Conservation (phyloP, 2,888 invertebrate species). For the Ceraclea dissimilis region DNA sequence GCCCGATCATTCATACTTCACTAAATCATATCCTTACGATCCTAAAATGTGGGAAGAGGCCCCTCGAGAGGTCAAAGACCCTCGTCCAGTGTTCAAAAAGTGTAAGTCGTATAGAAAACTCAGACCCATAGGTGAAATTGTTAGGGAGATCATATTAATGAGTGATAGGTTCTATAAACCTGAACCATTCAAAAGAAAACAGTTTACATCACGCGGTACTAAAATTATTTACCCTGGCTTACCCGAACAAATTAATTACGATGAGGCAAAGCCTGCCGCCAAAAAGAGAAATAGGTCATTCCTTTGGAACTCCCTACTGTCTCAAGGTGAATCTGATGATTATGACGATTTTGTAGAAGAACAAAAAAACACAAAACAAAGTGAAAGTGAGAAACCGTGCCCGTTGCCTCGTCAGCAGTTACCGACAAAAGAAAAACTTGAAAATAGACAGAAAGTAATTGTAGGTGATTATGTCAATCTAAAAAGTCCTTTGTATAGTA, state of each 20-base stretch:
- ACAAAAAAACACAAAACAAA: background rate
- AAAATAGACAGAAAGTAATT: background rate
- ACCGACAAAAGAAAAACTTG: background rate
- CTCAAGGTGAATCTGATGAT: constrained; percentile 16
- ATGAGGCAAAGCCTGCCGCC: background rate
- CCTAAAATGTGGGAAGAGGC: background rate
- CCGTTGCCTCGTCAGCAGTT: background rate
- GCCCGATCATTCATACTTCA: constrained; percentile 15
- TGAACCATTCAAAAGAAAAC: constrained; percentile 32
- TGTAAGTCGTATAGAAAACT: constrained; percentile 21
- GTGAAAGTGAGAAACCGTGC: background rate
- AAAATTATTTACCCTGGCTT: constrained; percentile 33
- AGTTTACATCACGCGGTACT: constrained; percentile 36
- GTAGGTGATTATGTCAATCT: background rate
- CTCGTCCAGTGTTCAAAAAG: constrained; percentile 16
- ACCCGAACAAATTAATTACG: constrained; percentile 11
- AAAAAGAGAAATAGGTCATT: constrained; percentile 16
- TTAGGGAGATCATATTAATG: constrained; percentile 35
- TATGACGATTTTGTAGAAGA: constrained; percentile 16
- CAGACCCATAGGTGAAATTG: constrained; percentile 29
- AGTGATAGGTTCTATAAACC: constrained; percentile 39
- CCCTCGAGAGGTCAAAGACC: constrained; percentile 7
- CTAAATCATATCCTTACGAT: constrained; percentile 23
- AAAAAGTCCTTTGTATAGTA: background rate
- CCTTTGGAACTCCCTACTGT: constrained; percentile 15